Conservation (phyloP, 2,113 vertebrate genomes). For the Helogale parvula region DNA sequence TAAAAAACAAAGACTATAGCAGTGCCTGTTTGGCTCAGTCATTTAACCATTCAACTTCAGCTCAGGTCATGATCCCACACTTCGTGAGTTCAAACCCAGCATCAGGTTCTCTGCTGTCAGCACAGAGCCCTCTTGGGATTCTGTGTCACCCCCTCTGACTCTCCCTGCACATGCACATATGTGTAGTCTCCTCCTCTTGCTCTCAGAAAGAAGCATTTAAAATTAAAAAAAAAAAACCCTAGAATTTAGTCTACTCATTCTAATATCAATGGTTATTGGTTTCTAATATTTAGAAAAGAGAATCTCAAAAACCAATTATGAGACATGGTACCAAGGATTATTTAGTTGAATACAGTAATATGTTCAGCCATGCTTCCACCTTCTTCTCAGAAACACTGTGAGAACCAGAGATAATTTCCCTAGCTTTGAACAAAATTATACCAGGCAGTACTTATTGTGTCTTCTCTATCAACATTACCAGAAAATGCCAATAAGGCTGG, state of each 20-base stretch:
- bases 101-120: too few relatives aligned
- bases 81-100: too few relatives aligned
- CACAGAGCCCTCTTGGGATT: too few relatives aligned
- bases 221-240: neutral
- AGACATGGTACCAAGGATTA: neutral
- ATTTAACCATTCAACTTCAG: too few relatives aligned
- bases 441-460: neutral
- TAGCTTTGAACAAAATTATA: conserved; percentile 11
- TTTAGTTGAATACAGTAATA: neutral
- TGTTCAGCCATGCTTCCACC: neutral
- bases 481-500: conserved; percentile 8
- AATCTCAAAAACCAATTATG: conserved; percentile 12
- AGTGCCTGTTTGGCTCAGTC: too few relatives aligned
- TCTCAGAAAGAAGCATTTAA: too few relatives aligned
- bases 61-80: too few relatives aligned
- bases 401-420: neutral
- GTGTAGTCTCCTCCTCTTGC: too few relatives aligned
- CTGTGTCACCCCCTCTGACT: too few relatives aligned
- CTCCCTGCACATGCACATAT: too few relatives aligned
- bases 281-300: conserved; percentile 50
- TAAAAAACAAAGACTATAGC: too few relatives aligned
- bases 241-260: neutral
- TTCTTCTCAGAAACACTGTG: neutral
- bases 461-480: neutral
- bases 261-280: neutral